These are phyloP conservation scores for Diorhabda elongata DNA, from an alignment of 1,140 invertebrate genomes.

Conservation along the genomic window DNA sequence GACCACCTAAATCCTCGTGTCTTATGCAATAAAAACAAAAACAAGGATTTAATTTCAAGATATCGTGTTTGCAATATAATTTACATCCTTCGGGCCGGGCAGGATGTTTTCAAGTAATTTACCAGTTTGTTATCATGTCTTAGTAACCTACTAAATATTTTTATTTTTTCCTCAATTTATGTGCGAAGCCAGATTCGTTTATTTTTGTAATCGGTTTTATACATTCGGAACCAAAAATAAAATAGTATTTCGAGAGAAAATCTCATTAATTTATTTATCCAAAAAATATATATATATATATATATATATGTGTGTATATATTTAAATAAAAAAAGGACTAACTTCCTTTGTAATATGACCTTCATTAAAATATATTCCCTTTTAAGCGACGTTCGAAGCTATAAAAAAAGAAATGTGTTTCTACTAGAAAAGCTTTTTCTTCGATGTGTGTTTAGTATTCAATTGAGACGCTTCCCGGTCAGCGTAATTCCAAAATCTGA, in stretches of 20 bases:
- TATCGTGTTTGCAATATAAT: slow-evolving; percentile 19
- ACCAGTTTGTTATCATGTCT: slow-evolving; percentile 18
- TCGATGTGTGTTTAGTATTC: slow-evolving; percentile 7
- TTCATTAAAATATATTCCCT: no score
- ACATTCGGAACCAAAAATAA: no score
- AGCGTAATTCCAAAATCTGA: slow-evolving; percentile 8
- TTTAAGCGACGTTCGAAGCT: no score
- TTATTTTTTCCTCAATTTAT: slow-evolving; percentile 10
- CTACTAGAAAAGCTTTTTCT: not conserved
- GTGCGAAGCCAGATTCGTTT: no score
- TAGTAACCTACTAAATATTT: slow-evolving; percentile 17
- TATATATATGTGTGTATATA: no score
- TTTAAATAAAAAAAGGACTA: no score
- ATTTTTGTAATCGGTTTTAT: no score
- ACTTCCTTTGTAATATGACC: no score
- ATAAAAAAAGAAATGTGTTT: not conserved
- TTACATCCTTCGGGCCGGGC: slow-evolving; percentile 17
- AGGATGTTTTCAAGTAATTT: slow-evolving; percentile 19
- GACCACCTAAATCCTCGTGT: slow-evolving; percentile 9
- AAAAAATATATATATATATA: no score
- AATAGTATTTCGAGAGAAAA: no score
- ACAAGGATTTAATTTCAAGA: slow-evolving; percentile 20
- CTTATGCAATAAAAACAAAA: slow-evolving; percentile 12
- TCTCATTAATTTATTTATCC: no score
- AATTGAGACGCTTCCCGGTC: slow-evolving; percentile 5